Evolutionary conservation across 1,140 invertebrate species (phyloP).

Genomic region (Helicoverpa armigera): DNA sequence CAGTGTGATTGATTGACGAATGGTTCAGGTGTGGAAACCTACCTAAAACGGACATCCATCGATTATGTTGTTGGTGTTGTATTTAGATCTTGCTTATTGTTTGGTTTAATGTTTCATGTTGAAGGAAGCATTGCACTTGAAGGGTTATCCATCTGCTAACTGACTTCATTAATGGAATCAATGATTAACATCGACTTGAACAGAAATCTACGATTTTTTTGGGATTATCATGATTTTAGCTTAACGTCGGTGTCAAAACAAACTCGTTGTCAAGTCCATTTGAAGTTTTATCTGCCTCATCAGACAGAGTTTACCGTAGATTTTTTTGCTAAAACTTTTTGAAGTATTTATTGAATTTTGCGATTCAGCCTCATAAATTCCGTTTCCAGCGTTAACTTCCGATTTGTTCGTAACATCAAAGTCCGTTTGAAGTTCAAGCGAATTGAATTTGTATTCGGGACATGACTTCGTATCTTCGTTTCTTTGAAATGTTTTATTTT

Average conservation of each 20-base stretch:
- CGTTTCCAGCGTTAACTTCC: background rate
- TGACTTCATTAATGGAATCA: background rate
- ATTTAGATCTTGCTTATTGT: background rate
- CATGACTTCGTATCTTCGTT: background rate
- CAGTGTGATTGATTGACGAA: conserved; percentile 18
- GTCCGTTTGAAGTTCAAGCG: background rate
- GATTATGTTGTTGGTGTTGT: background rate
- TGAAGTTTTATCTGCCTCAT: conserved; percentile 26
- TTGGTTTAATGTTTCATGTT: background rate
- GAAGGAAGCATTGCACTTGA: background rate
- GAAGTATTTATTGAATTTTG: conserved; percentile 30
- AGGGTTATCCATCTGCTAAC: background rate
- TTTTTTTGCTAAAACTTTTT: background rate
- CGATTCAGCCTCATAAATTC: conserved; percentile 1
- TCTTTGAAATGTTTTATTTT: background rate
- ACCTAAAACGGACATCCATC: background rate
- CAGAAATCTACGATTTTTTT: too few species aligned
- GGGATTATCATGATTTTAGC: background rate
- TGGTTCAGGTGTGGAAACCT: background rate
- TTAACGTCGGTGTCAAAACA: background rate
- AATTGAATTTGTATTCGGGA: conserved; percentile 21
- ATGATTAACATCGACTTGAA: too few species aligned
- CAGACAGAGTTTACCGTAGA: background rate
- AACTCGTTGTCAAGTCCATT: background rate
- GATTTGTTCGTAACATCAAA: conserved; percentile 23